Base-by-base conservation (phyloP, 2,797 vertebrate species). In the Threskiornis aethiopicus region DNA sequence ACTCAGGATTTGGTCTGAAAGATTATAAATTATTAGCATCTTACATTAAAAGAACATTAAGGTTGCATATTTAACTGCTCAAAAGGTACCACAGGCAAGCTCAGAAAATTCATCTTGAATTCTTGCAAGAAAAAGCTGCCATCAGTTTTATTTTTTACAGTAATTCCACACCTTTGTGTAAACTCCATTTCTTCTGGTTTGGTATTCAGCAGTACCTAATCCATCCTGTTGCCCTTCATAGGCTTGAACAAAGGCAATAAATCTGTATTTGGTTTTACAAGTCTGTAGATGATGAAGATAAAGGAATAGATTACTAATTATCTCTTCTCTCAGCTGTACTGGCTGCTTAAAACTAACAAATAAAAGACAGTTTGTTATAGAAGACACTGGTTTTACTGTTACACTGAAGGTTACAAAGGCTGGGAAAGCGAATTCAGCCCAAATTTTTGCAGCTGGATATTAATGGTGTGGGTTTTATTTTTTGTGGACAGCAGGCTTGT, bases 381-480 rank as follows among this genome's bases (percentile, higher is more conserved):
- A 87, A 88, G 81, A 90, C 64, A 44, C 59, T 93, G 47, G 9
- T 31, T 89, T 87, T 82, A 67, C 44, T 92, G 81, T 87, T 90
- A 73, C 13, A 52, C 13, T 61, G 29, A 59, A 73, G 35, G 52
- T 79, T 84, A 75, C 20, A 82, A 82, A 82, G 37, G 59, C 83
- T 89, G 70, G 51, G 39, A 90, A 90, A 94, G 42, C 5, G 0
- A 79, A 84, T 90, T 62, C 35, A 87, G 87, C 44, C 39, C 77
- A 72, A 44, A 79, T 41, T 76, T 94, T 93, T 96, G 73, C 89
- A 93, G 66, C 83, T 93, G 81, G 78, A 54, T 87, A 80, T 87
- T 92, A 61, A 73, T 57, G 59, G 18, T 59, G 16, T 76, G 47
- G 31, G 33, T 1, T 84, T 95, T 86, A 41, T 78, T 64, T 91